These are phyloP conservation scores for Heliconius himera DNA, from an alignment of 1,140 invertebrate species.

Conservation along the genomic window DNA sequence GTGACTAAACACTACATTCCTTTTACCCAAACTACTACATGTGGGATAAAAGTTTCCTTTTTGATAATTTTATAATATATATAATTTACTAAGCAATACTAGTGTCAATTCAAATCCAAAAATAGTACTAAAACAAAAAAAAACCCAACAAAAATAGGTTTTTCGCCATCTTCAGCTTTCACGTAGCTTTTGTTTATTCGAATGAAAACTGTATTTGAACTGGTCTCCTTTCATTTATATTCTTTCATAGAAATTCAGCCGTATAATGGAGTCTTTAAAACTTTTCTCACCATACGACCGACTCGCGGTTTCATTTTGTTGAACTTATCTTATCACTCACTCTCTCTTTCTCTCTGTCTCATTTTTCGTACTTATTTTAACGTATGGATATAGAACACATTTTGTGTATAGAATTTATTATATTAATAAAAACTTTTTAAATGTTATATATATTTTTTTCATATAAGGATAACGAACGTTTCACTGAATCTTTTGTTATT, in stretches of 20 bases:
- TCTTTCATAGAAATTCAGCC: not conserved
- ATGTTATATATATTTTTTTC: no score
- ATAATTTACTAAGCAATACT: not conserved
- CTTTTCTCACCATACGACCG: not conserved
- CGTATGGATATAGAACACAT: no score
- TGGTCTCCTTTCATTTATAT: not conserved
- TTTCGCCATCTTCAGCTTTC: not conserved
- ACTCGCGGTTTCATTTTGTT: not conserved
- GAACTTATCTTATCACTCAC: not conserved
- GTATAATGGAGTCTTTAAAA: conserved; percentile 8
- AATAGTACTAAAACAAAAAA: not conserved
- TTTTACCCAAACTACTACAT: not conserved
- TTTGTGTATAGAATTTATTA: no score
- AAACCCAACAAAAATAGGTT: not conserved
- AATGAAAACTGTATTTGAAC: conserved; percentile 2
- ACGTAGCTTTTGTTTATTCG: not conserved
- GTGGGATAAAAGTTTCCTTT: not conserved
- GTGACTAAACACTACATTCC: no score
- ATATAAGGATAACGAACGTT: no score
- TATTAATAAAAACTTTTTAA: no score
- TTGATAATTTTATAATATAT: not conserved
- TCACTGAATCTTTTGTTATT: no score
- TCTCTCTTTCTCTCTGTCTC: no score
- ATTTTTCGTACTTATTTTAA: not conserved
- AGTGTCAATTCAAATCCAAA: not conserved